phyloP scores from a whole-genome alignment of 2,113 vertebrate genomes.

The Scytalopus superciliaris region DNA sequence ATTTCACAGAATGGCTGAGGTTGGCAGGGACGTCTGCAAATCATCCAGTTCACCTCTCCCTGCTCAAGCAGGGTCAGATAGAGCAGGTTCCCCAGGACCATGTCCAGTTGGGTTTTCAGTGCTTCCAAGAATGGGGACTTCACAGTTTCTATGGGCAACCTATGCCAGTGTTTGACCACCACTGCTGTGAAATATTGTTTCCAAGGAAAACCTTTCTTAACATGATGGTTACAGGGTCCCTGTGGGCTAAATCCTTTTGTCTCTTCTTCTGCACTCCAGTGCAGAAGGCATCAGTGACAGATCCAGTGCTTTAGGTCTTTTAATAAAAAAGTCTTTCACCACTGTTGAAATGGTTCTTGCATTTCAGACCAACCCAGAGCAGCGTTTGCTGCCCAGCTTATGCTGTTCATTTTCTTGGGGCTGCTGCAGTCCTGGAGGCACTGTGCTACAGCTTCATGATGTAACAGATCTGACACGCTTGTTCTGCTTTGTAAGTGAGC shows the following conservation, averaged over 20 bases:
- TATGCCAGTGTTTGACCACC: background rate
- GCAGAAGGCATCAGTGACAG: background rate
- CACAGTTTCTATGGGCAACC: background rate
- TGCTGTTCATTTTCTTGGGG: background rate
- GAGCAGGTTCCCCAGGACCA: background rate
- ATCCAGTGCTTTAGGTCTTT: background rate
- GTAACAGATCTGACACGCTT: background rate
- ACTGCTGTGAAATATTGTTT: background rate
- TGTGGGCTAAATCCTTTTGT: background rate
- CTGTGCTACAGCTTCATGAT: background rate
- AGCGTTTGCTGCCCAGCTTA: background rate
- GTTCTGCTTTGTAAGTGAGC: background rate
- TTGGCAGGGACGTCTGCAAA: background rate
- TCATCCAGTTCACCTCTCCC: background rate
- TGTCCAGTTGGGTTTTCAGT: background rate
- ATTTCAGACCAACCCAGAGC: background rate
- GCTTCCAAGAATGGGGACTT: background rate
- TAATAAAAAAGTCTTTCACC: background rate
- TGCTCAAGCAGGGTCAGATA: background rate
- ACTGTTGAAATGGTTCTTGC: background rate
- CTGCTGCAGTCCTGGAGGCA: background rate
- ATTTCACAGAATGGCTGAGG: background rate
- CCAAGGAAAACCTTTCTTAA: background rate
- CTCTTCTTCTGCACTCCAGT: background rate
- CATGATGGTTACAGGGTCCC: background rate